Base-by-base conservation (phyloP, 2,888 invertebrate genomes). In the Zaprionus obscuricornis region DNA sequence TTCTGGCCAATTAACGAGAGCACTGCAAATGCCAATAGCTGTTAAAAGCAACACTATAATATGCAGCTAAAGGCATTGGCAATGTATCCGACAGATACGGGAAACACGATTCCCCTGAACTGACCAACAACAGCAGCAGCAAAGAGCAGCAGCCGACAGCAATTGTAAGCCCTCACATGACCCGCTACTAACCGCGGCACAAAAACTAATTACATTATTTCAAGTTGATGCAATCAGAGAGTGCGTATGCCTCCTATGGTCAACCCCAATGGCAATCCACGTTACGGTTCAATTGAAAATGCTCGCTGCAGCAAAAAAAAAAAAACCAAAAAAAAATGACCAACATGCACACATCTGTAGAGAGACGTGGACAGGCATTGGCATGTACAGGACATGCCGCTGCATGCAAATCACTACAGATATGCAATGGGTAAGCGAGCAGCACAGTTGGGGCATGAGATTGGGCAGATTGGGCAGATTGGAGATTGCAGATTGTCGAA, bases 141-240 rank as follows among this genome's bases (percentile, higher is more conserved):
- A 31, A 36, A 47, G 46, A 36, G 39, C 56, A 37, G 24, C 37
- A 14, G 20, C 17, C 14, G 5, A 24, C 10, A 14, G 14, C 39
- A 17, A 39, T 20, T 7, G 7, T 37, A 7, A 17, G 6, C 20
- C 33, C 29, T n/a, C 31, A 7, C 43, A 24, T 20, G 11, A 27
- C 26, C 42, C 54, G 27, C 37, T 40, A 45, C 63, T 34, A 62
- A 69, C 66, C 76, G 52, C 68, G 42, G 59, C 67, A 50, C 85
- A 65, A 86, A 86, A 86, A 84, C 81, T 86, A 86, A 81, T 86
- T 86, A 81, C 85, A 82, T 84, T 86, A 84, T 84, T 86, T 68
- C 82, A 81, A 81, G 82, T 81, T 86, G 85, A 74, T 71, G 86
- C 78, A 79, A 79, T 79, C 78, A 79, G 76, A 54, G 83, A 73